Percentiles rank a stretch among this genome's conserved stretches.
These are phyloP conservation scores for Polietes domitor DNA, from an alignment of 2,888 invertebrate genomes.

Conservation along the genomic window DNA sequence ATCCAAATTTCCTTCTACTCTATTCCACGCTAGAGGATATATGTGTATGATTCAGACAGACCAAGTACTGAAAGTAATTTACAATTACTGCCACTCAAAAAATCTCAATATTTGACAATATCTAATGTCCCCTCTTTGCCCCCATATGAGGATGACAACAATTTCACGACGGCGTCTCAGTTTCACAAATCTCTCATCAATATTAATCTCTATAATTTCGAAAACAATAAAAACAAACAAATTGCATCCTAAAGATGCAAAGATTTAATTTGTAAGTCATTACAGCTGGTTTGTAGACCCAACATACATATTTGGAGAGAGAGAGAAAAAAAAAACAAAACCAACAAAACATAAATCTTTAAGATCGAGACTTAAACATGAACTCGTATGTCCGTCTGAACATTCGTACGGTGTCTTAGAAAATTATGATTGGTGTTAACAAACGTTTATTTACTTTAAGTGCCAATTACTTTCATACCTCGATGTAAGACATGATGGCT, in stretches of 20 bases:
- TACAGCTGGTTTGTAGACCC: not conserved
- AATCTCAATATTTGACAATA: too few species aligned
- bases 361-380: not conserved
- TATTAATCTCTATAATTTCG: not conserved
- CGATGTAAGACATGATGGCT: constrained; percentile 36
- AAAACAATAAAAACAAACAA: not conserved
- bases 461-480: constrained; percentile 26
- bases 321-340: not conserved
- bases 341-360: constrained; percentile 5
- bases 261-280: constrained; percentile 5
- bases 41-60: too few species aligned
- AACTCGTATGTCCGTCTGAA: not conserved
- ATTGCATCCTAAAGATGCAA: not conserved
- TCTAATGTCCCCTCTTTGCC: too few species aligned
- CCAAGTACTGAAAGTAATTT: too few species aligned
- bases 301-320: not conserved
- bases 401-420: constrained; percentile 7
- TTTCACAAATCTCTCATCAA: not conserved
- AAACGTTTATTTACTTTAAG: constrained; percentile 36
- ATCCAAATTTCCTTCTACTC: too few species aligned
- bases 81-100: too few species aligned
- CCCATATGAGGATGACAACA: too few species aligned
- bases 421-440: constrained; percentile 46
- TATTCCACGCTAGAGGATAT: too few species aligned
- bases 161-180: too few species aligned